Conservation (phyloP, 2,113 vertebrate species). For the Istiophorus platypterus region DNA sequence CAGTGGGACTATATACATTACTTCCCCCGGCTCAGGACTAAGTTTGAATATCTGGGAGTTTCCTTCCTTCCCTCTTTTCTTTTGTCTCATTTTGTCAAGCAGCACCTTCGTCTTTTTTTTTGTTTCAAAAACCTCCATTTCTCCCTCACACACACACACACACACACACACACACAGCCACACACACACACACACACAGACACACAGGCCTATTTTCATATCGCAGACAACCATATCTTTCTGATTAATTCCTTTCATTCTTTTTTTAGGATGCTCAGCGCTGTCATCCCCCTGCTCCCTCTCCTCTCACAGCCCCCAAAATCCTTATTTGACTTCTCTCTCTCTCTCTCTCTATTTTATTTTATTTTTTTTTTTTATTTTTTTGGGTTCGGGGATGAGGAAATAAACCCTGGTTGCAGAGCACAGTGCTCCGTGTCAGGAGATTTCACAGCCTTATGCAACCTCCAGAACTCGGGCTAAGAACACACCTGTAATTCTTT, state of each 20-base stretch:
- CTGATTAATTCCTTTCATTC: slow-evolving; percentile 48
- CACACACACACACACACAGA: slow-evolving; percentile 34
- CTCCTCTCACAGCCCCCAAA: slow-evolving; percentile 20
- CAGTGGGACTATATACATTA: slow-evolving; percentile 7
- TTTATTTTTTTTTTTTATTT: not conserved
- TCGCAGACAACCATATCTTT: slow-evolving; percentile 31
- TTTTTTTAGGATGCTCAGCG: slow-evolving; percentile 38
- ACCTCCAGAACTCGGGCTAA: not conserved
- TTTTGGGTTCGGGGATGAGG: slow-evolving; percentile 5
- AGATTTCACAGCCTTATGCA: slow-evolving; percentile 31
- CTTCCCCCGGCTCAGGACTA: slow-evolving; percentile 25
- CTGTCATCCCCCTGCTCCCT: slow-evolving; percentile 19
- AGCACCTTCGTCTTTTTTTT: not conserved
- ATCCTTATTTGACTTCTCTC: slow-evolving; percentile 23
- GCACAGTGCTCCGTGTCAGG: not conserved
- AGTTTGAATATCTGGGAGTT: slow-evolving; percentile 29
- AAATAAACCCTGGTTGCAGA: slow-evolving; percentile 15
- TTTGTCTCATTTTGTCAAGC: slow-evolving; percentile 28
- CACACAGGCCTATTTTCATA: slow-evolving; percentile 37
- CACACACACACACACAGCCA: slow-evolving; percentile 16
- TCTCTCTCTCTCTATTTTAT: too few species aligned
- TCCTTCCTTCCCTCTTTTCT: slow-evolving; percentile 10
- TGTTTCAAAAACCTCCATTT: slow-evolving; percentile 8
- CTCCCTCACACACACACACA: slow-evolving; percentile 37
- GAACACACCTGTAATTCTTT: slow-evolving; percentile 30